phyloP scores from a whole-genome alignment of 2,113 vertebrate species.

The Todiramphus saurophagus region DNA sequence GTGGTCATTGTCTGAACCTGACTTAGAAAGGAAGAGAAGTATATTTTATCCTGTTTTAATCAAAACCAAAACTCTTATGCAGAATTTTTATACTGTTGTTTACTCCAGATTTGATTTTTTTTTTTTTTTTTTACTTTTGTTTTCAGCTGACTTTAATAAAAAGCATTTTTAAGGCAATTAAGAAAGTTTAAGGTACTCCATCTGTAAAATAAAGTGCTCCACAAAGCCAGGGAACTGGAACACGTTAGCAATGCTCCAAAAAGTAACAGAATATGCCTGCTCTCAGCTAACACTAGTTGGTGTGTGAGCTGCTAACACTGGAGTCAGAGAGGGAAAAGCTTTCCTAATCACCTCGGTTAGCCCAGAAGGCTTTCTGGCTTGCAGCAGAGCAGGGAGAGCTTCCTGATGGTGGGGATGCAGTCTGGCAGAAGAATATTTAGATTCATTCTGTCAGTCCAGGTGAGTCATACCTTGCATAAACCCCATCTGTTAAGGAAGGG shows the following conservation, averaged over 20 bases:
- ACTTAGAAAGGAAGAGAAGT: background rate
- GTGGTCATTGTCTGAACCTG: background rate
- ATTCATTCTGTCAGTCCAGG: slow-evolving; percentile 29
- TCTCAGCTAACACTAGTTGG: background rate
- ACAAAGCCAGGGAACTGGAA: background rate
- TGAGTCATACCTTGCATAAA: slow-evolving; percentile 37
- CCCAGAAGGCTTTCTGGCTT: background rate
- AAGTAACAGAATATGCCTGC: background rate
- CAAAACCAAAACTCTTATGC: background rate
- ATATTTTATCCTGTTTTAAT: background rate
- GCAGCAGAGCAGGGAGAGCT: background rate
- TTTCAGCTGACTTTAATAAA: background rate
- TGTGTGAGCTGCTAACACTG: background rate
- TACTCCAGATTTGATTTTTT: background rate
- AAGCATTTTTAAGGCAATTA: slow-evolving; percentile 4
- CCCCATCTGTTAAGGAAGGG: slow-evolving; percentile 31
- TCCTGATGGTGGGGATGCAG: background rate
- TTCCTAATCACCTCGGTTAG: background rate
- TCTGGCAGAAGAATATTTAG: slow-evolving; percentile 25
- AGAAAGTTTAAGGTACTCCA: background rate
- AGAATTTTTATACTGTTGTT: background rate
- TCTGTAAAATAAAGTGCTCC: background rate
- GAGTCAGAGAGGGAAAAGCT: background rate
- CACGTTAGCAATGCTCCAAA: background rate
- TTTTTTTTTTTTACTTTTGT: background rate